Evolutionary conservation across 2,113 vertebrate species (phyloP).

Genomic region (Acrocephalus arundinaceus): DNA sequence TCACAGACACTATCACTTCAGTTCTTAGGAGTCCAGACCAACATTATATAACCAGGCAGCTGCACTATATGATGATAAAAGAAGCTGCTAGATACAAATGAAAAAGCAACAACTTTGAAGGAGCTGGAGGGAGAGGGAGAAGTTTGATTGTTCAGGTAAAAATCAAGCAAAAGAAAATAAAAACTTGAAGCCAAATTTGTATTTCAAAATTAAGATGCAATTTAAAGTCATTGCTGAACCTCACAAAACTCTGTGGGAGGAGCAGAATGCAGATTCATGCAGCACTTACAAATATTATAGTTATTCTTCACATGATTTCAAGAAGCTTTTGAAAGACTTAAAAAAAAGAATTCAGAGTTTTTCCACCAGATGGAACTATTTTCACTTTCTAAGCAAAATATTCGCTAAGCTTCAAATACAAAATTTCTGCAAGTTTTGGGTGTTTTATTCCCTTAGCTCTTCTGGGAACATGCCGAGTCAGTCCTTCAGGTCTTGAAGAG

Average conservation of each 20-base stretch:
- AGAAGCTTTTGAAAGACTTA: not conserved
- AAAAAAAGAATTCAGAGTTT: not conserved
- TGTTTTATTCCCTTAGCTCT: not conserved
- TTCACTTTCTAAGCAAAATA: not conserved
- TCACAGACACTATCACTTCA: not conserved
- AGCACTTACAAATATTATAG: not conserved
- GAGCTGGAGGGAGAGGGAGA: not conserved
- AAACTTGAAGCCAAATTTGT: not conserved
- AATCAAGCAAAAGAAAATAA: not conserved
- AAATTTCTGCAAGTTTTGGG: not conserved
- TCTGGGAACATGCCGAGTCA: not conserved
- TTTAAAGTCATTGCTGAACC: not conserved
- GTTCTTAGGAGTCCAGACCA: not conserved
- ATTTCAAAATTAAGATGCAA: not conserved
- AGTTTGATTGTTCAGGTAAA: not conserved
- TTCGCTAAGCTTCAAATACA: not conserved
- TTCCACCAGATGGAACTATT: not conserved
- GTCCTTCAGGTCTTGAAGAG: not conserved
- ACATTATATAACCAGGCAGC: not conserved
- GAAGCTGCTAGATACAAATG: not conserved
- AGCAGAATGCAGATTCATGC: not conserved
- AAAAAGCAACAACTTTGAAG: not conserved
- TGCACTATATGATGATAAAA: not conserved
- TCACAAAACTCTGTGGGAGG: not conserved
- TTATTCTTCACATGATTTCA: not conserved